These are phyloP conservation scores for Andrena camellia DNA, from an alignment of 2,888 invertebrate genomes.

Conservation along the genomic window DNA sequence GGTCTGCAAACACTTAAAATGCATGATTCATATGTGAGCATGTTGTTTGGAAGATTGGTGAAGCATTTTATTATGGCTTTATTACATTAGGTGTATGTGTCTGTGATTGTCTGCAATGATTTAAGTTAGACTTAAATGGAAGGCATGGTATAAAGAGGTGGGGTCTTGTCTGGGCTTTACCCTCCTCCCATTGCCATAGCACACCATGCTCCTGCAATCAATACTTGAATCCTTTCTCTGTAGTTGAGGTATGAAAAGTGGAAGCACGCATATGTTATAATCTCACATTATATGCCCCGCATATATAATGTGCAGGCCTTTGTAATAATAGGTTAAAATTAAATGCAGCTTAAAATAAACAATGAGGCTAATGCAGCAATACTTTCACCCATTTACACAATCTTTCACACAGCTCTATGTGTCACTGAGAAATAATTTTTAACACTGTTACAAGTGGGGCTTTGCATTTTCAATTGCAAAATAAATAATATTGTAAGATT, in stretches of 20 bases:
- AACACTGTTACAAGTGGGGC: not conserved
- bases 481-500: not conserved
- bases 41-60: slow-evolving; percentile 17
- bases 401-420: not conserved
- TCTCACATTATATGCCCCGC: slow-evolving; percentile 48
- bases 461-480: not conserved
- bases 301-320: slow-evolving; percentile 39
- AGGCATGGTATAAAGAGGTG: slow-evolving; percentile 76
- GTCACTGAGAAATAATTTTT: not conserved
- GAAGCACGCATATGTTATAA: slow-evolving; percentile 62
- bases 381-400: slow-evolving; percentile 41
- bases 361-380: slow-evolving; percentile 37
- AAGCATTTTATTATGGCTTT: slow-evolving; percentile 40
- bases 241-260: slow-evolving; percentile 77
- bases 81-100: slow-evolving; percentile 36
- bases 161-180: slow-evolving; percentile 82
- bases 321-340: slow-evolving; percentile 56
- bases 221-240: slow-evolving; percentile 82
- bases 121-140: slow-evolving; percentile 73
- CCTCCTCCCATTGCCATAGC: slow-evolving; percentile 79
- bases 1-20: slow-evolving; percentile 16
- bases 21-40: slow-evolving; percentile 22
- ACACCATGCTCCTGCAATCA: slow-evolving; percentile 82
- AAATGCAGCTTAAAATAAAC: slow-evolving; percentile 58
- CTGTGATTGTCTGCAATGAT: slow-evolving; percentile 59